phyloP scores from a whole-genome alignment of 2,888 invertebrate genomes.

The Sinotaia quadrata region DNA sequence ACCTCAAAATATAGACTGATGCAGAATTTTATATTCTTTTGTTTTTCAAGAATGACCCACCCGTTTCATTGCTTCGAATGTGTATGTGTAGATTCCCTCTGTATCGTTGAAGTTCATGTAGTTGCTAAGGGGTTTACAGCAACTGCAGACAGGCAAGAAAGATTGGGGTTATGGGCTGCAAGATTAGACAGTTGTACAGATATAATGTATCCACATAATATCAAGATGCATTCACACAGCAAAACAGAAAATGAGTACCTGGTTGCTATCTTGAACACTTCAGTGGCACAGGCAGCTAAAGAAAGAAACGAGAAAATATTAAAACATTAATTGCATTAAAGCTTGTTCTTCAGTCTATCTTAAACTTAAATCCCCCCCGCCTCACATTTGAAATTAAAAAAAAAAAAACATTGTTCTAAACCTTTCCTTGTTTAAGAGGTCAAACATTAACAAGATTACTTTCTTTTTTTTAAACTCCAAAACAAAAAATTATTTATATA shows the following conservation, averaged over 20 bases:
- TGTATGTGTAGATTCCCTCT: constrained; percentile 96
- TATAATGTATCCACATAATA: background rate
- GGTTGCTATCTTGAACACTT: constrained; percentile 96
- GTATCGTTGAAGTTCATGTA: constrained; percentile 97
- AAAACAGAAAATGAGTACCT: constrained; percentile 69
- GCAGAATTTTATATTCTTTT: too few species aligned
- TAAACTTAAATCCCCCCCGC: too few species aligned
- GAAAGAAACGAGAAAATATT: constrained; percentile 15
- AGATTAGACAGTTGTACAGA: background rate
- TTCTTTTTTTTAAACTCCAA: too few species aligned
- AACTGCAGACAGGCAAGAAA: constrained; percentile 75
- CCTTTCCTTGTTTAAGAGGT: too few species aligned
- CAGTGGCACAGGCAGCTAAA: constrained; percentile 90
- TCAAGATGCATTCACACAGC: background rate
- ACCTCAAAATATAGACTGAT: too few species aligned
- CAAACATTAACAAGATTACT: too few species aligned
- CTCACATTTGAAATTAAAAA: too few species aligned
- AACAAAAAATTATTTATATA: too few species aligned
- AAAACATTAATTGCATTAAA: too few species aligned
- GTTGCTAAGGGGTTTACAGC: constrained; percentile 87
- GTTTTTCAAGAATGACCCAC: too few species aligned
- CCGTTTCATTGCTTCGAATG: constrained; percentile 92
- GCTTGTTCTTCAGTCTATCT: too few species aligned
- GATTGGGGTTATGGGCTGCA: background rate
- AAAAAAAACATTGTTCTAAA: too few species aligned